phyloP scores from a whole-genome alignment of 2,888 invertebrate species.

The Plagodis pulveraria region DNA sequence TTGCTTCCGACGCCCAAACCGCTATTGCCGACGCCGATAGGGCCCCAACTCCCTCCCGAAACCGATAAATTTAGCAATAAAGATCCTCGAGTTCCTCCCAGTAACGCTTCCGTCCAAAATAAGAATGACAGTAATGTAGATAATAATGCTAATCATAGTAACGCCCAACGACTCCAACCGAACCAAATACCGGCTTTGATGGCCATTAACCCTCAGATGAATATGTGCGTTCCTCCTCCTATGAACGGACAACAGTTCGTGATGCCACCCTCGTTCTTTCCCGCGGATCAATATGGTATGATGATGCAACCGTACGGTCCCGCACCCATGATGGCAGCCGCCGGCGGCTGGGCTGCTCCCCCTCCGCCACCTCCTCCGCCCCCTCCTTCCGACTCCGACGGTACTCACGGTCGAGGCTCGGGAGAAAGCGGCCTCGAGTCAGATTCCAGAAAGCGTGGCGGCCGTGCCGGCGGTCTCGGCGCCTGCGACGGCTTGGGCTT shows the following conservation, averaged over 20 bases:
- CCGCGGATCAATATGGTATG: conserved; percentile 74
- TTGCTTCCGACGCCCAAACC: conserved; percentile 60
- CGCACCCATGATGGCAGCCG: conserved; percentile 50
- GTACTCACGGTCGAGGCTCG: conserved; percentile 67
- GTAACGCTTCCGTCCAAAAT: conserved; percentile 2
- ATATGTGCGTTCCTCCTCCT: conserved; percentile 70
- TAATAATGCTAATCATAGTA: conserved; percentile 8
- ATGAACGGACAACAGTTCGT: conserved; percentile 66
- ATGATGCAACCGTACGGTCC: conserved; percentile 61
- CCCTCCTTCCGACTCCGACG: conserved; percentile 62
- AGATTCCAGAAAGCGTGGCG: conserved; percentile 78
- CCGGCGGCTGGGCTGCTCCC: conserved; percentile 64
- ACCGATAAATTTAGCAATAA: conserved; percentile 49
- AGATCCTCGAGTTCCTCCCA: conserved; percentile 51
- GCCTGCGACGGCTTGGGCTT: conserved; percentile 40
- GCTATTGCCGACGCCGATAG: conserved; percentile 62
- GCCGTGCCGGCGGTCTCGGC: conserved; percentile 53
- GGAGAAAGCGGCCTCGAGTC: conserved; percentile 74
- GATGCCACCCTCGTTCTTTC: conserved; percentile 68
- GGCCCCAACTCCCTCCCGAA: conserved; percentile 60
- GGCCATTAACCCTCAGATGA: conserved; percentile 74
- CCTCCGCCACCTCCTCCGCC: conserved; percentile 75
- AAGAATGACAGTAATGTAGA: conserved; percentile 7
- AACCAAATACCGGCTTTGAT: conserved; percentile 72
- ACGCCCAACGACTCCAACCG: conserved; percentile 34